Evolutionary conservation across 2,113 vertebrate species (phyloP), one percentile per base, ranked within the genome.

Genomic region (Microtus oregoni): DNA sequence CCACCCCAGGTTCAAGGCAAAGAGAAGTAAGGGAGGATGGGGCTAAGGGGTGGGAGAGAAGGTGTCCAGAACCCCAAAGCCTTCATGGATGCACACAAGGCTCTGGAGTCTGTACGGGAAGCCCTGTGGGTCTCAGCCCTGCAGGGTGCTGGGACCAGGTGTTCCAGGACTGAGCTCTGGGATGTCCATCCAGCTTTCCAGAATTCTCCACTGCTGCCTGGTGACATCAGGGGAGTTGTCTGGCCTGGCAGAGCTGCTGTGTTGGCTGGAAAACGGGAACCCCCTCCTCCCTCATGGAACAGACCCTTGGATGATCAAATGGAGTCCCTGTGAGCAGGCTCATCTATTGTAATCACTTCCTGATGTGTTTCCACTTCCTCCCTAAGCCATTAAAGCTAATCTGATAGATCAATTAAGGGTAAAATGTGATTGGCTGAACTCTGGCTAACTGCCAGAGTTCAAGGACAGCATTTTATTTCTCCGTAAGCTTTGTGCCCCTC

Each of bases 351-450:
- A 55, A 94, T 94, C 67, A n/a, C 92, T 96, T 95, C 87, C 90
- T 38, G 88, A 76, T 38, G 73, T 10, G 30, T 30, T 89, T 73
- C 63, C 10, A 19, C 89, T 96, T 93, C 94, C 92, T 96, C 90
- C 32, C 82, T 52, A 76, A 52, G 95, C 96, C 95, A 89, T 94
- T 97, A 95, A 89, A 89, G 77, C 92, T 96, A 94, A 97, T 91
- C 94, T 89, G 95, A 96, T 97, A 94, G 95, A 94, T 97, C 96
- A 95, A 94, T 97, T 97, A 96, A 92, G 92, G 94, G 79, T 86
- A 91, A 92, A 95, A 93, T 86, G 65, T 68, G 75, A 94, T 83
- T 78, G 91, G 91, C 96, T 97, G 89, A 94, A 82, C 96, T 95
- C 95, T 95, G 91, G 95, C 28, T 75, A 35, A 20, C 28, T 67